Percentiles rank a stretch among this genome's conserved stretches.
phyloP scores from a whole-genome alignment of 1,140 invertebrate genomes.

The Drosophila gunungcola region DNA sequence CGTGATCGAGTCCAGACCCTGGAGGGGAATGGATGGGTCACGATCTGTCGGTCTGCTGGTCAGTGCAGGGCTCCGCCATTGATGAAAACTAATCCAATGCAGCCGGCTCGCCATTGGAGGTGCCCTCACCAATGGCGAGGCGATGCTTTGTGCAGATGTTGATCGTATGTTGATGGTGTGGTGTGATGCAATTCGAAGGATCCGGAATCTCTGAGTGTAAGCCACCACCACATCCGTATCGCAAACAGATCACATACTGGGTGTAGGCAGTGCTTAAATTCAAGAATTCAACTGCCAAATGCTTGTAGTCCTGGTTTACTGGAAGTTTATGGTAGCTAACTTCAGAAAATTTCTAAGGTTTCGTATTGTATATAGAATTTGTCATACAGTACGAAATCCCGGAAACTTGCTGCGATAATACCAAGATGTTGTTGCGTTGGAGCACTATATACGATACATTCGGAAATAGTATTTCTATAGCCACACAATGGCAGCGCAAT shows the following conservation, averaged over 20 bases:
- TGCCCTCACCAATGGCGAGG: constrained; percentile 58
- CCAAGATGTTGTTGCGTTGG: neutral
- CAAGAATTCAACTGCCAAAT: constrained; percentile 22
- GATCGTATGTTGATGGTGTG: too few species aligned
- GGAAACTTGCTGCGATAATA: constrained; percentile 53
- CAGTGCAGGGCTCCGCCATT: constrained; percentile 41
- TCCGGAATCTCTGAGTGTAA: constrained; percentile 35
- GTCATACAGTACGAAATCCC: constrained; percentile 46
- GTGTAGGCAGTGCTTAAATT: constrained; percentile 57
- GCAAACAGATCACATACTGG: constrained; percentile 32
- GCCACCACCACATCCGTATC: constrained; percentile 54
- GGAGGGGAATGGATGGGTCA: neutral
- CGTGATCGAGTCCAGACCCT: constrained; percentile 42
- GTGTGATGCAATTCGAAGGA: neutral
- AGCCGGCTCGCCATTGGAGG: constrained; percentile 46
- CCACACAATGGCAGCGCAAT: neutral
- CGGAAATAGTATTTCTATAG: neutral
- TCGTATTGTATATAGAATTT: constrained; percentile 42
- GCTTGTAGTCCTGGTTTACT: too few species aligned
- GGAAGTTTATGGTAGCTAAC: constrained; percentile 23
- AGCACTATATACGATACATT: neutral
- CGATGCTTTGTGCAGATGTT: neutral
- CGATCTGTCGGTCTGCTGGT: neutral
- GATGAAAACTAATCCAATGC: constrained; percentile 73
- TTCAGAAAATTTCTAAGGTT: constrained; percentile 50